phyloP scores from a whole-genome alignment of 2,888 invertebrate genomes.

The Oeneis ivallda region DNA sequence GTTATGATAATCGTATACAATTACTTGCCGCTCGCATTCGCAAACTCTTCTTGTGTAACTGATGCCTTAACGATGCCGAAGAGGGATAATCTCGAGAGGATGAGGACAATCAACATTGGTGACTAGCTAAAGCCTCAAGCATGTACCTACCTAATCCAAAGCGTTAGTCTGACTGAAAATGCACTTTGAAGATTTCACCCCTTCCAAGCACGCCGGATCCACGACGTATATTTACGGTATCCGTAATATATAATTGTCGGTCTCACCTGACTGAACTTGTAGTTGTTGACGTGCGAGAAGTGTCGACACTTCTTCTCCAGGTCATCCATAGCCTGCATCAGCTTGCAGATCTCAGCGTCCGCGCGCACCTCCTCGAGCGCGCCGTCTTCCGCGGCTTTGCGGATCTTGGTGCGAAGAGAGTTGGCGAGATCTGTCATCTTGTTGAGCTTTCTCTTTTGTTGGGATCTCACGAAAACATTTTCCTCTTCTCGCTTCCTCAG shows the following conservation, averaged over 20 bases:
- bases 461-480: constrained; percentile 88
- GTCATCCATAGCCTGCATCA: constrained; percentile 85
- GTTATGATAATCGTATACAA: no score
- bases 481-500: constrained; percentile 94
- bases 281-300: constrained; percentile 84
- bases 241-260: background rate
- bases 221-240: background rate
- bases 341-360: constrained; percentile 84
- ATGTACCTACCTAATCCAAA: no score
- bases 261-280: constrained; percentile 76
- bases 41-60: no score
- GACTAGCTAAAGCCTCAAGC: no score
- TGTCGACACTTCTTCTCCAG: constrained; percentile 86
- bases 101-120: no score
- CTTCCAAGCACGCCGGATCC: no score
- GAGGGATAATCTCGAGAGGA: no score
- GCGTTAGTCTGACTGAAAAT: no score
- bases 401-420: constrained; percentile 83
- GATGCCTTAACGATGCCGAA: no score
- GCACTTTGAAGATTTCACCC: no score
- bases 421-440: constrained; percentile 89
- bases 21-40: no score
- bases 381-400: constrained; percentile 84
- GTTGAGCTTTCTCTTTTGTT: constrained; percentile 89
- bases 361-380: constrained; percentile 85